These are phyloP conservation scores for Leuciscus waleckii DNA, from an alignment of 2,797 vertebrate species.

Conservation along the genomic window DNA sequence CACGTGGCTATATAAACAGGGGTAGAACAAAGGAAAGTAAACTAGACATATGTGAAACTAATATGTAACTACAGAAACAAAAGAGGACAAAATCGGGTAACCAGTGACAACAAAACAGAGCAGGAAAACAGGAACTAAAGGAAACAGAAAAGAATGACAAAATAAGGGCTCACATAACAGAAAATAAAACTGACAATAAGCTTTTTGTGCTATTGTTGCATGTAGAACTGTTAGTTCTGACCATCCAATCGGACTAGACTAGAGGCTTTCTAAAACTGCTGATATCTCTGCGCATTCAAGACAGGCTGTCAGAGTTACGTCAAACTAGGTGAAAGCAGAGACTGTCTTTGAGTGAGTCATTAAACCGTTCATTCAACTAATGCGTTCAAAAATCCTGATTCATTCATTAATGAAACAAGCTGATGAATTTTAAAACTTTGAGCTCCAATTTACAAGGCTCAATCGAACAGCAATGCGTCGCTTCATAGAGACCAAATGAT, in stretches of 20 bases:
- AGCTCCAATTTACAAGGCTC: background rate
- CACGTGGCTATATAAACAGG: background rate
- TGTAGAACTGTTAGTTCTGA: background rate
- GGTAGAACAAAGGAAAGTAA: background rate
- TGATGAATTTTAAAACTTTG: background rate
- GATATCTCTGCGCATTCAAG: background rate
- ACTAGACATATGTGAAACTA: background rate
- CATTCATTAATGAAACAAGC: background rate
- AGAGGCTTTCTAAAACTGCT: background rate
- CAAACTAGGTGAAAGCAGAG: background rate
- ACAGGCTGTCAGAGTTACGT: background rate
- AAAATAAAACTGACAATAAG: background rate
- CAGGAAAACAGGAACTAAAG: background rate
- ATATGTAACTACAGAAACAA: background rate
- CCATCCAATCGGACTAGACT: background rate
- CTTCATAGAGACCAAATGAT: too few relatives aligned
- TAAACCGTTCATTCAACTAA: background rate
- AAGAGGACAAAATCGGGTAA: background rate
- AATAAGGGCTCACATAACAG: background rate
- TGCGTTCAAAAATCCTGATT: background rate
- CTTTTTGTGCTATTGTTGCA: background rate
- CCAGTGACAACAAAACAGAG: background rate
- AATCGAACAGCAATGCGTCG: too few relatives aligned
- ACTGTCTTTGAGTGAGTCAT: background rate
- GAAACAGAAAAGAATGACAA: background rate